Evolutionary conservation across 1,140 invertebrate species (phyloP).

Genomic region (Drepana arcuata): DNA sequence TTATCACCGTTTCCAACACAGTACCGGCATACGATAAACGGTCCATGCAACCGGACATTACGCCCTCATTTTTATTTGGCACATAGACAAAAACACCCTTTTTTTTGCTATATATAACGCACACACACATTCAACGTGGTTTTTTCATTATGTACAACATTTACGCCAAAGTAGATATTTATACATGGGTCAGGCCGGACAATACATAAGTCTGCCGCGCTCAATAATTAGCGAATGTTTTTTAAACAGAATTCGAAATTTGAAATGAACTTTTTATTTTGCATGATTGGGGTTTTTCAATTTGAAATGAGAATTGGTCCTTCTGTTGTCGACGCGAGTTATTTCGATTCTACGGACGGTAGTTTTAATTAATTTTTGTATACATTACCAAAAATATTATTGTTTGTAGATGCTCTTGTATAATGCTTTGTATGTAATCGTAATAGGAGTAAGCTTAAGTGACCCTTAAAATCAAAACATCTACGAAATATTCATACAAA

Average conservation of each 20-base stretch:
- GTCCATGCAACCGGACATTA: slow-evolving; percentile 61
- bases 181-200: slow-evolving; percentile 22
- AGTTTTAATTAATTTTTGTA: background rate
- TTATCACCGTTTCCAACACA: slow-evolving; percentile 13
- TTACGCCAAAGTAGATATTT: slow-evolving; percentile 19
- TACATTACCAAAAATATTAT: background rate
- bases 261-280: slow-evolving; percentile 64
- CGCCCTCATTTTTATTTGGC: slow-evolving; percentile 70
- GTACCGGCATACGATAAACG: slow-evolving; percentile 52
- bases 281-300: slow-evolving; percentile 54
- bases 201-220: slow-evolving; percentile 37
- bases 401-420: background rate
- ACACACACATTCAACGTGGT: slow-evolving; percentile 35
- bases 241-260: slow-evolving; percentile 63
- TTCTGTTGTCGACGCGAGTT: slow-evolving; percentile 16
- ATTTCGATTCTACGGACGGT: background rate
- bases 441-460: background rate
- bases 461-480: background rate
- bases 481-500: background rate
- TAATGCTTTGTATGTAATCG: background rate
- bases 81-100: slow-evolving; percentile 71
- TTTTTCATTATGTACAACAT: slow-evolving; percentile 31
- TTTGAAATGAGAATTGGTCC: slow-evolving; percentile 38
- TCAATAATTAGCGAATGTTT: slow-evolving; percentile 68
- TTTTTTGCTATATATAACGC: slow-evolving; percentile 62